Evolutionary conservation across 2,888 invertebrate genomes (phyloP).

Genomic region (Leptopilina syphax): DNA sequence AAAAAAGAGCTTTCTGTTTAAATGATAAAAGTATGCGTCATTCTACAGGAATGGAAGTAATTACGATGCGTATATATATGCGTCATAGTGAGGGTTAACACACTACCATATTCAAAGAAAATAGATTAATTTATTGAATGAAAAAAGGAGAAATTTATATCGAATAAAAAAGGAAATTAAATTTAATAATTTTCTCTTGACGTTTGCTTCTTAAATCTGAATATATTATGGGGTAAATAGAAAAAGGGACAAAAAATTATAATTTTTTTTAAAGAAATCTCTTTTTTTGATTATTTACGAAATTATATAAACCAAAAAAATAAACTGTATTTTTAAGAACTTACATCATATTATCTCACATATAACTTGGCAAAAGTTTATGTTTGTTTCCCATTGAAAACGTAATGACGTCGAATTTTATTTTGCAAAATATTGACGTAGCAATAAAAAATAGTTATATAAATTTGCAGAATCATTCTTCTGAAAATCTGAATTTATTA

Average conservation of each 20-base stretch:
- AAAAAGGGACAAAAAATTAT: neutral
- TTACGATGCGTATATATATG: conserved; percentile 27
- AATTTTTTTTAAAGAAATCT: too few relatives aligned
- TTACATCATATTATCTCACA: neutral
- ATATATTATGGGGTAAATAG: neutral
- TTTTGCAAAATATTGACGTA: neutral
- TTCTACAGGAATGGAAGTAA: conserved; percentile 36
- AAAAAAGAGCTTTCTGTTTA: conserved; percentile 28
- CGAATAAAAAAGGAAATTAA: neutral
- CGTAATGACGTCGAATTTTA: neutral
- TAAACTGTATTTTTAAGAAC: neutral
- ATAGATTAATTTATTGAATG: neutral
- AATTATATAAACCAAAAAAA: neutral
- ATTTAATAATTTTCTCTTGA: too few relatives aligned
- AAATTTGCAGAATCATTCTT: neutral
- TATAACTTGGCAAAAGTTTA: conserved; percentile 8
- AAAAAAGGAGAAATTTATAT: too few relatives aligned
- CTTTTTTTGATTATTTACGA: too few relatives aligned
- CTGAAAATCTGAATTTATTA: too few relatives aligned
- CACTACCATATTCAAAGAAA: conserved; percentile 21
- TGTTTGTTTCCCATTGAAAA: conserved; percentile 5
- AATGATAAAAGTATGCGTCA: conserved; percentile 26
- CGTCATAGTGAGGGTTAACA: conserved; percentile 30
- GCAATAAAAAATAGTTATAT: neutral
- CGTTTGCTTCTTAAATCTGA: too few relatives aligned